Base-by-base conservation (phyloP, 2,113 vertebrate species). In the Pampusana beccarii region DNA sequence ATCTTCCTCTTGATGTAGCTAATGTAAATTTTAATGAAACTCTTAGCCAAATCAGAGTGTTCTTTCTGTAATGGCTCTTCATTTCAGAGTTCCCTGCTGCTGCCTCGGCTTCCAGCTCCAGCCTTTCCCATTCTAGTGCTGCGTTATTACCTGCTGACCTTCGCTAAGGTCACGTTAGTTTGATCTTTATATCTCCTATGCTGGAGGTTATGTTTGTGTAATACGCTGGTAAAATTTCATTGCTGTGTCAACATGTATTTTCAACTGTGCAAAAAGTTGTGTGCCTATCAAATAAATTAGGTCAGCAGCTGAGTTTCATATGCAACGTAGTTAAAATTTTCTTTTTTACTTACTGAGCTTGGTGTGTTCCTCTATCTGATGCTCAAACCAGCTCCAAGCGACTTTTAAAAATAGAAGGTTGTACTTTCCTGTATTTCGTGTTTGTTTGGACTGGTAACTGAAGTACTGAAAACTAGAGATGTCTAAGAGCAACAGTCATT, bases 191-290 rank as follows among this genome's bases (percentile, higher is more conserved):
- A 29, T 90, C 92, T 72, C 17, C 60, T 51, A 1, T 80, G 78
- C 91, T 73, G 74, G 77, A 82, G 88, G 54, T 91, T 75, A 33
- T 91, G 77, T 95, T 96, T 89, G 70, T 95, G 81, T 86, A 73
- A 66, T 80, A 33, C 40, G 42, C 51, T 50, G 57, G 85, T 92
- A 86, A 90, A 74, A 64, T 69, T 93, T 84, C 77, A 74, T 82
- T 86, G 83, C 93, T 84, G 61, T 88, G 82, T 93, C 93, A 94
- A 89, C 36, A 86, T 50, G 89, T 75, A 78, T 96, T 93, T 79
- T 94, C 48, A 69, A 0, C 70, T 62, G 29, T 80, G 71, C 73
- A 36, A 73, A 16, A 67, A 86, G 50, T 93, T 72, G 79, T 73
- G 91, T 83, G 53, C 77, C 69, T 72, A 13, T 93, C 70, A 72